Evolutionary conservation across 2,797 vertebrate genomes (phyloP), one percentile per base, ranked within the genome.

Genomic region (Hephaestus fuliginosus): DNA sequence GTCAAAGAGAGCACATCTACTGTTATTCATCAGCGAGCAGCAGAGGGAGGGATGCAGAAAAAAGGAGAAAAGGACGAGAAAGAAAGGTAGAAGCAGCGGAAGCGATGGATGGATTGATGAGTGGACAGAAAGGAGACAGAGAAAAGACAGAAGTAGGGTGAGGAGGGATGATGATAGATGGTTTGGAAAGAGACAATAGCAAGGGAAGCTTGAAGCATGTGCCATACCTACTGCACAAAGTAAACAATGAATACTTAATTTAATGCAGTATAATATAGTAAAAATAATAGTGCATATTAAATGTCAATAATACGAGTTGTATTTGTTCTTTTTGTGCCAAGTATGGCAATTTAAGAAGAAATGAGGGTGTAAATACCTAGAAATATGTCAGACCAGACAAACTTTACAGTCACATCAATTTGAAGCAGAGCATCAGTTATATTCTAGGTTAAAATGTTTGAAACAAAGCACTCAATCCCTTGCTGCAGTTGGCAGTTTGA

Each of bases 1-100:
- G 96, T 96, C 96, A 97, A 94, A 85, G 93, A 92, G 95, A 93
- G 88, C 81, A 83, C 77, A 90, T 94, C 93, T 93, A 92, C 93
- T 92, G 94, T 94, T 92, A 91, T 85, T 92, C 90, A 86, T 86
- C 80, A 86, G 85, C 28, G 9, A 82, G 81, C 39, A 80, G 79
- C 56, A 64, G 80, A 78, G 76, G 30, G 71, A 82, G 43, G 56
- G 53, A 73, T 46, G 70, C 55, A 68, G 58, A 67, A 70, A 76
- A 70, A 57, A 20, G 56, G 43, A 85, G 66, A 22, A 44, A 49
- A 7, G 36, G 51, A 33, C 43, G 76, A 76, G 53, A 57, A 57
- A 74, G 72, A 43, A 39, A 78, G n/a, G 39, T 5, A 20, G 56
- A 65, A 15, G 51, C 44, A 41, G 33, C 18, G 18, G 25, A 58